Percentiles rank a stretch among this genome's conserved stretches.
phyloP scores from a whole-genome alignment of 2,888 invertebrate species.

The Apoderus coryli region DNA sequence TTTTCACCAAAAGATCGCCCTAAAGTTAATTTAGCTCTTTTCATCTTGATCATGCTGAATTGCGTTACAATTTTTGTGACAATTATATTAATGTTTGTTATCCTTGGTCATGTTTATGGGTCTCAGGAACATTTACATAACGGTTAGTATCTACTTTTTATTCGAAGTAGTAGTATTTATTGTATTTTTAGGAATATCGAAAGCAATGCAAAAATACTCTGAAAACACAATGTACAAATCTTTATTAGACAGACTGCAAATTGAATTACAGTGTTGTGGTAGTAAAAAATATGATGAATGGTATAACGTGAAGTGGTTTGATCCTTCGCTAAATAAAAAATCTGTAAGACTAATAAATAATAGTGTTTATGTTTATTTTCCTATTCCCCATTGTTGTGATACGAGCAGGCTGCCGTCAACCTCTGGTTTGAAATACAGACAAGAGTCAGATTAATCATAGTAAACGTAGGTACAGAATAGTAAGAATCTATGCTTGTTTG shows the following conservation, averaged over 20 bases:
- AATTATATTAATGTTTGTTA: constrained; percentile 20
- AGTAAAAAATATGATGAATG: constrained; percentile 44
- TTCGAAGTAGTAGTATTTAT: constrained; percentile 22
- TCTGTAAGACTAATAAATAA: constrained; percentile 10
- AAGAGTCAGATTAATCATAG: no score
- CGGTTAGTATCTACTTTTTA: constrained; percentile 23
- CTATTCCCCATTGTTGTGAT: no score
- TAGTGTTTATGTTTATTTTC: no score
- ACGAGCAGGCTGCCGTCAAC: no score
- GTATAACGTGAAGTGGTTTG: constrained; percentile 46
- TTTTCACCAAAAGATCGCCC: constrained; percentile 19
- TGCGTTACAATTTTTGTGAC: no score
- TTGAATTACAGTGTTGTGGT: constrained; percentile 48
- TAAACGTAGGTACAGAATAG: no score
- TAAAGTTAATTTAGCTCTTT: constrained; percentile 20
- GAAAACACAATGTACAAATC: constrained; percentile 39
- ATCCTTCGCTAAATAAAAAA: constrained; percentile 26
- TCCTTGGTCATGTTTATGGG: constrained; percentile 13
- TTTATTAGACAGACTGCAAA: constrained; percentile 43
- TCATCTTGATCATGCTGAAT: no score
- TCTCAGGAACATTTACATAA: constrained; percentile 17
- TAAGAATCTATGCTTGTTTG: no score
- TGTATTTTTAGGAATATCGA: constrained; percentile 39
- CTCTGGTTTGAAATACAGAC: no score
- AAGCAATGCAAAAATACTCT: constrained; percentile 43